These are phyloP conservation scores for Porites evermanni DNA, from an alignment of 92 coral and sea anemone species.

Conservation along the genomic window DNA sequence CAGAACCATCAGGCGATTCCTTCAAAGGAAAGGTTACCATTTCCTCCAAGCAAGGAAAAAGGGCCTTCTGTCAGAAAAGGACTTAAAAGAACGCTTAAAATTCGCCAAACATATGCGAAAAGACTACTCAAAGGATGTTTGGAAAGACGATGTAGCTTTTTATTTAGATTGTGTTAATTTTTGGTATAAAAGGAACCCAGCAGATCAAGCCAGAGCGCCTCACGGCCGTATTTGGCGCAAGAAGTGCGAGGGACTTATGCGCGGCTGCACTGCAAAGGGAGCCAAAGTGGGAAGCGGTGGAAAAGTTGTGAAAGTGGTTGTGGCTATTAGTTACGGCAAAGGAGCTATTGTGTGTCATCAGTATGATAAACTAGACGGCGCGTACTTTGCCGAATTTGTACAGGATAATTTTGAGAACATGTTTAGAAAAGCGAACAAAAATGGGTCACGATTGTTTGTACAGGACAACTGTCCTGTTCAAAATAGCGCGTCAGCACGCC, in stretches of 20 bases:
- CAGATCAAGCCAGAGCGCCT: constrained; percentile 27
- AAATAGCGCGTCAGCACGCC: constrained; percentile 7
- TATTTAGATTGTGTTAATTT: constrained; percentile 21
- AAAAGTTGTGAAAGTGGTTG: constrained; percentile 30
- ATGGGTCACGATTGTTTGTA: constrained; percentile 17
- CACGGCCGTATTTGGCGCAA: constrained; percentile 27
- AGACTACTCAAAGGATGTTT: background rate
- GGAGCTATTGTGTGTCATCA: background rate
- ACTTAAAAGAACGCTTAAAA: background rate
- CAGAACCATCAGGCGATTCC: constrained; percentile 27
- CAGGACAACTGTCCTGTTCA: constrained; percentile 31
- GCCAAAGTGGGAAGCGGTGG: constrained; percentile 39
- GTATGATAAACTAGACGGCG: background rate
- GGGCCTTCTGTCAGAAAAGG: background rate
- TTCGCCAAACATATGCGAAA: constrained; percentile 12
- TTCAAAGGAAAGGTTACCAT: constrained; percentile 8
- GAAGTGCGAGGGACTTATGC: constrained; percentile 16
- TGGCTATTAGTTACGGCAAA: constrained; percentile 17
- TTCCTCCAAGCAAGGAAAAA: constrained; percentile 28
- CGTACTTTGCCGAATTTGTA: background rate
- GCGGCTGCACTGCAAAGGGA: constrained; percentile 9
- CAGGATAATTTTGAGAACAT: constrained; percentile 7
- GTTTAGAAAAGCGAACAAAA: constrained; percentile 1
- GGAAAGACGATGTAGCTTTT: constrained; percentile 6
- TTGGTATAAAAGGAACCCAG: background rate